Base-by-base conservation (phyloP, 2,888 invertebrate genomes). In the Tricholauxania praeusta region DNA sequence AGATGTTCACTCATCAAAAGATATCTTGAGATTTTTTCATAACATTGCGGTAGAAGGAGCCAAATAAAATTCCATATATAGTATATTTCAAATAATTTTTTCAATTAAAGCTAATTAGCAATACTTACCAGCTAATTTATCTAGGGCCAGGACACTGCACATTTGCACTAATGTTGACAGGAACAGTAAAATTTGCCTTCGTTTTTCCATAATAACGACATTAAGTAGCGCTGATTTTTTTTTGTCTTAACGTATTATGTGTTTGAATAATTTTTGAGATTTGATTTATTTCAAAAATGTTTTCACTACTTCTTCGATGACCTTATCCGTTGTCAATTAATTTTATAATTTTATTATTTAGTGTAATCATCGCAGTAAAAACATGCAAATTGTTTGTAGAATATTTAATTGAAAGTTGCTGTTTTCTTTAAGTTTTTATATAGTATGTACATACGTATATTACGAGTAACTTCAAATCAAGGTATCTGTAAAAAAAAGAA, bases 251-350 rank as follows among this genome's bases (percentile, higher is more conserved):
- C 39, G 39, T 39, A 39, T 39, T n/a, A 57, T 22, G 39, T 60
- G 22, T 28, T 28, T 10, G 22, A 60, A 39, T 15, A 32, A 19
- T 22, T 57, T 57, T 57, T 19, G 57, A 19, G 28, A 3, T 28
- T 48, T 69, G 14, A 19, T 53, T 22, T 52, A 57, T 48, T 68
- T 71, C 71, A 0, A 32, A 64, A 51, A 53, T 71, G n/a, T 28
- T 14, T 63, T 65, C 22, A 17, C 4, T 17, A 28, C 71, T 67
- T 72, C 17, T 67, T 71, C 48, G n/a, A 22, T 5, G n/a, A 39
- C 15, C 47, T 82, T 81, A 83, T 79, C 82, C 82, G 78, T 82
- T 82, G 78, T 83, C 82, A 79, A 83, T 82, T 59, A 82, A 79
- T 77, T 80, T 82, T 55, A 78, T 78, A 66, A 78, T 78, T 78